These are phyloP conservation scores for Tenualosa thibaudeaui DNA, from an alignment of 2,797 vertebrate species.

Conservation along the genomic window DNA sequence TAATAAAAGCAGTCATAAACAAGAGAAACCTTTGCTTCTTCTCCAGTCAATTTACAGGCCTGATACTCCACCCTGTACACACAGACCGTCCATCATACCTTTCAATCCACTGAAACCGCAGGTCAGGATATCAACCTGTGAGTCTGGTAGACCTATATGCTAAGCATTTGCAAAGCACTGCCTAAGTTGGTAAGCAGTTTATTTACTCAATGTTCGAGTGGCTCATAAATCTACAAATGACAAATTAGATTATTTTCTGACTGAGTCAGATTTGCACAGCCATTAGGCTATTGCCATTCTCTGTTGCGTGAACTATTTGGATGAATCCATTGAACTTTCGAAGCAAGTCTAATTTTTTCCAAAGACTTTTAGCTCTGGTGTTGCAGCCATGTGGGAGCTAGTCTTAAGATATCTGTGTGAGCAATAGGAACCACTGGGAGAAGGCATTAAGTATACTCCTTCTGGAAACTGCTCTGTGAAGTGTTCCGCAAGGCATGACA, in stretches of 20 bases:
- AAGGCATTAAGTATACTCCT: conserved; percentile 36
- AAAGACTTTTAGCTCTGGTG: not conserved
- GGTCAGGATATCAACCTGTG: not conserved
- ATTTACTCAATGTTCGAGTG: not conserved
- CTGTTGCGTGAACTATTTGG: conserved; percentile 2
- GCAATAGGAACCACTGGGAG: conserved; percentile 32
- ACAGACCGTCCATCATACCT: not conserved
- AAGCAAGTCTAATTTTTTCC: not conserved
- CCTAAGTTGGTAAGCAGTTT: not conserved
- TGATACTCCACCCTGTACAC: not conserved
- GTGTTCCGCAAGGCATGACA: conserved; percentile 36
- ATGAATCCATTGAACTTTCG: conserved; percentile 8
- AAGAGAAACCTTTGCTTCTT: not conserved
- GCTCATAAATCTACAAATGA: not conserved
- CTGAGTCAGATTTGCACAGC: not conserved
- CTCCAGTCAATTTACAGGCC: not conserved
- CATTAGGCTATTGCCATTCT: not conserved
- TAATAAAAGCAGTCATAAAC: not conserved
- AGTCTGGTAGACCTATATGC: not conserved
- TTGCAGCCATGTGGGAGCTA: conserved; percentile 47
- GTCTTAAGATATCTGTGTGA: conserved; percentile 35
- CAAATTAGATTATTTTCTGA: not conserved
- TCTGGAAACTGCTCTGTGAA: conserved; percentile 36
- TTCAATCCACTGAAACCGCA: not conserved
- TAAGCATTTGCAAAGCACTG: not conserved